Percentiles rank a stretch among this genome's conserved stretches.
Evolutionary conservation across 1,140 invertebrate species (phyloP).

Genomic region (Leptonema lineaticorne): DNA sequence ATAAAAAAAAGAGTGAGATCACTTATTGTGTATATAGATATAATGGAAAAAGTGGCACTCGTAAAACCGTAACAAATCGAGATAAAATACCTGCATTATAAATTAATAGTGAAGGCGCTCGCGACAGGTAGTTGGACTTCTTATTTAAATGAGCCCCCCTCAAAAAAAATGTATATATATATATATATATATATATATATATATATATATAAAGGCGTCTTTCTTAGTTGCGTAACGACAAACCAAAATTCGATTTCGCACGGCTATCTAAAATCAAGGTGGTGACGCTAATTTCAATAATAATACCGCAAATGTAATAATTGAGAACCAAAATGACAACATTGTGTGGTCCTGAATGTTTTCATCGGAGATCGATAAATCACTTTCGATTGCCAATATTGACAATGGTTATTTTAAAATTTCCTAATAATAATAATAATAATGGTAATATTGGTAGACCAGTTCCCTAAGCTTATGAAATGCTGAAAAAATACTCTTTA

Average conservation of each 20-base stretch:
- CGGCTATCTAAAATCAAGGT: background rate
- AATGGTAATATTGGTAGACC: background rate
- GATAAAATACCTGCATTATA: conserved; percentile 23
- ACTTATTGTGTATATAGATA: background rate
- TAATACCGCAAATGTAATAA: background rate
- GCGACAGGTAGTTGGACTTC: conserved; percentile 24
- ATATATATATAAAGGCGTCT: too few relatives aligned
- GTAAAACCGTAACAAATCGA: conserved; percentile 8
- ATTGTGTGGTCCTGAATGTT: too few relatives aligned
- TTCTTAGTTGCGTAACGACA: background rate
- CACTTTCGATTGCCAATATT: background rate
- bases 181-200: too few relatives aligned
- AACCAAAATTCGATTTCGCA: conserved; percentile 7
- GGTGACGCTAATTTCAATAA: background rate
- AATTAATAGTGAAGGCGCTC: background rate
- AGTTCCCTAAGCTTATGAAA: background rate
- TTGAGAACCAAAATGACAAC: background rate
- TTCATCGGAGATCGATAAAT: too few relatives aligned
- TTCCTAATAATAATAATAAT: background rate
- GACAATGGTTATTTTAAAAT: background rate
- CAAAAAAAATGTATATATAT: too few relatives aligned
- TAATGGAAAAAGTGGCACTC: conserved; percentile 18
- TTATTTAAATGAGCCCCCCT: conserved; percentile 20
- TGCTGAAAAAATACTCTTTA: background rate
- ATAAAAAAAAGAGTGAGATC: background rate